Conservation (phyloP, 1,140 invertebrate genomes). For the Psilanteris sp. region DNA sequence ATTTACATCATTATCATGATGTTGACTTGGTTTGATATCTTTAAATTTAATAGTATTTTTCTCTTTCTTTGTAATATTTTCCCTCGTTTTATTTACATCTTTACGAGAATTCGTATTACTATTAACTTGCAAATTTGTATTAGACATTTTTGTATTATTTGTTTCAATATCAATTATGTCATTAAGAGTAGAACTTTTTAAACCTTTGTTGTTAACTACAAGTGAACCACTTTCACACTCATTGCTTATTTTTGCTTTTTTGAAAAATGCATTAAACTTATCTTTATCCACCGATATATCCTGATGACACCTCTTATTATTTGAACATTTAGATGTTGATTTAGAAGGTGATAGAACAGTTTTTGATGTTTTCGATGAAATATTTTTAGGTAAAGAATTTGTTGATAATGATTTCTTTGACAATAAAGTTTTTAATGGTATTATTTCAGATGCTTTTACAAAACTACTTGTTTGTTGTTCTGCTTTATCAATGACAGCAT, state of each 20-base stretch:
- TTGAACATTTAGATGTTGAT: conserved; percentile 10
- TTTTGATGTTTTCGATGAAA: not conserved
- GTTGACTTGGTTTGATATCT: no score
- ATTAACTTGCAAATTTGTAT: no score
- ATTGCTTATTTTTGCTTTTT: conserved; percentile 27
- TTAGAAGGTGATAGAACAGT: not conserved
- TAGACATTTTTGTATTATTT: no score
- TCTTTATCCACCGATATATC: conserved; percentile 36
- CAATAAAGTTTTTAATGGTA: conserved; percentile 1
- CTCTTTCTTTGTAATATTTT: no score
- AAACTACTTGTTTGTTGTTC: conserved; percentile 27
- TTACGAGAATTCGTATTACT: no score
- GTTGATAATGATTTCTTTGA: conserved; percentile 3
- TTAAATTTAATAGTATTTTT: no score
- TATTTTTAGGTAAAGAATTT: conserved; percentile 11
- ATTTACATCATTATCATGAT: no score
- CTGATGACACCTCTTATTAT: conserved; percentile 19
- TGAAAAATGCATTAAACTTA: conserved; percentile 41
- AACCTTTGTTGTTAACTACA: no score
- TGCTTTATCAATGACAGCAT: conserved; percentile 11
- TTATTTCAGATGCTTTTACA: conserved; percentile 42
- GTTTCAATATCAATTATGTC: no score
- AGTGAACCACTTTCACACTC: no score
- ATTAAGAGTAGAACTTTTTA: no score
- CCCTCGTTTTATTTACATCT: no score